These are phyloP conservation scores for Mobula hypostoma DNA, from an alignment of 2,113 vertebrate species.

Conservation along the genomic window DNA sequence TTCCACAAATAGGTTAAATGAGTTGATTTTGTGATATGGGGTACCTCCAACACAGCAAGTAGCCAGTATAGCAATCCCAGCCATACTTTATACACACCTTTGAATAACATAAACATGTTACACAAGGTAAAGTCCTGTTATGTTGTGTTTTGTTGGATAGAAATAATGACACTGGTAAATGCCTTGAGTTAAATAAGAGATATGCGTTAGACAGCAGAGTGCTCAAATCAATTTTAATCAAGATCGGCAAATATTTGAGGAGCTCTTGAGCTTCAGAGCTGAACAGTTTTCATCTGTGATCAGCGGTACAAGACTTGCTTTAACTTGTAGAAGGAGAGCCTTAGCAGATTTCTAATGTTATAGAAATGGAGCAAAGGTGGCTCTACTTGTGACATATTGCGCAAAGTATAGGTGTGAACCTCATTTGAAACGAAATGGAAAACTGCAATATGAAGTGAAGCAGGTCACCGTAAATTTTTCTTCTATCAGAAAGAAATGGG, in stretches of 20 bases:
- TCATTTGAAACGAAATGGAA: not conserved
- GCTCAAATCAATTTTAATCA: slow-evolving; percentile 24
- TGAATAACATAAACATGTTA: not conserved
- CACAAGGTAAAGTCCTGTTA: not conserved
- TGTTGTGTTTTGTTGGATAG: not conserved
- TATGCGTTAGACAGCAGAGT: not conserved
- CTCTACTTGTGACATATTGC: not conserved
- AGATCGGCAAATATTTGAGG: not conserved
- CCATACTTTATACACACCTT: not conserved
- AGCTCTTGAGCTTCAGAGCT: not conserved
- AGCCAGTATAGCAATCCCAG: not conserved
- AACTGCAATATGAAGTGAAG: not conserved
- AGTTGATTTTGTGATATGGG: not conserved
- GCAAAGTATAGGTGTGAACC: not conserved
- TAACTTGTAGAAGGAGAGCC: not conserved
- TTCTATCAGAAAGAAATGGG: not conserved
- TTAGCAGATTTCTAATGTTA: not conserved
- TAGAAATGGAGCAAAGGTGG: not conserved
- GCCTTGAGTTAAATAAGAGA: not conserved
- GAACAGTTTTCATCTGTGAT: slow-evolving; percentile 1
- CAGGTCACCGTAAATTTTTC: not conserved
- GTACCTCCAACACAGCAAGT: not conserved
- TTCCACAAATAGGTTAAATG: not conserved
- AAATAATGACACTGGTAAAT: slow-evolving; percentile 3
- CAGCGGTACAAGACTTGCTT: not conserved